These are phyloP conservation scores for Ennomos quercinarius DNA, from an alignment of 2,888 invertebrate species.

Conservation along the genomic window DNA sequence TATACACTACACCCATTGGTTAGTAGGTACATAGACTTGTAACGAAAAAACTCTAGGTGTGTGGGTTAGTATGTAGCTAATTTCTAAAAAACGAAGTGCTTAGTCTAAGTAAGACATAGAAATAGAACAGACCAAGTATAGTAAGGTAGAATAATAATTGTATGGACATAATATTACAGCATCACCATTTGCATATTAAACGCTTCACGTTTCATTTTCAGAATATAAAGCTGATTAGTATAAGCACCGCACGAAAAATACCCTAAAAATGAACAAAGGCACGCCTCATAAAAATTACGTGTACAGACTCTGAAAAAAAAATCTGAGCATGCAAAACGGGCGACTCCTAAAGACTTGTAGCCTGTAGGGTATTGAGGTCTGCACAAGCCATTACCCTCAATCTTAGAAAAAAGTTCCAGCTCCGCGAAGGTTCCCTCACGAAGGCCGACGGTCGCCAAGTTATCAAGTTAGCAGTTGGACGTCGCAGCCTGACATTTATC, in stretches of 20 bases:
- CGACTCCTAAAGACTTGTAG: constrained; percentile 29
- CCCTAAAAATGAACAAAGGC: constrained; percentile 9
- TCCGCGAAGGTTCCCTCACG: constrained; percentile 27
- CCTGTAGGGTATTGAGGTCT: constrained; percentile 27
- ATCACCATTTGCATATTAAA: background rate
- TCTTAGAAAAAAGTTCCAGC: constrained; percentile 34
- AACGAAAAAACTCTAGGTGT: no score
- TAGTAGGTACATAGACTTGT: no score
- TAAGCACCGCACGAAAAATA: background rate
- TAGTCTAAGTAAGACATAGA: no score
- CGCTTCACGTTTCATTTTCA: background rate
- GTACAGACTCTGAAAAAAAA: constrained; percentile 3
- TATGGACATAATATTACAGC: no score
- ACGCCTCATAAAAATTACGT: constrained; percentile 17
- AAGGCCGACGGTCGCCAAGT: constrained; percentile 21
- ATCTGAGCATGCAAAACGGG: constrained; percentile 34
- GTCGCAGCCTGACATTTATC: constrained; percentile 40
- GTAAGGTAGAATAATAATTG: no score
- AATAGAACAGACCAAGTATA: no score
- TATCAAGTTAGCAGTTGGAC: constrained; percentile 23
- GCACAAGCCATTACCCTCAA: constrained; percentile 35
- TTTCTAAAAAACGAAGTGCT: no score
- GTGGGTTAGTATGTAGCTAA: no score
- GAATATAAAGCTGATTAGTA: background rate
- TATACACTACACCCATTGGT: no score